Base-by-base conservation (phyloP, 2,113 vertebrate genomes). In the Cyanocitta stelleri region DNA sequence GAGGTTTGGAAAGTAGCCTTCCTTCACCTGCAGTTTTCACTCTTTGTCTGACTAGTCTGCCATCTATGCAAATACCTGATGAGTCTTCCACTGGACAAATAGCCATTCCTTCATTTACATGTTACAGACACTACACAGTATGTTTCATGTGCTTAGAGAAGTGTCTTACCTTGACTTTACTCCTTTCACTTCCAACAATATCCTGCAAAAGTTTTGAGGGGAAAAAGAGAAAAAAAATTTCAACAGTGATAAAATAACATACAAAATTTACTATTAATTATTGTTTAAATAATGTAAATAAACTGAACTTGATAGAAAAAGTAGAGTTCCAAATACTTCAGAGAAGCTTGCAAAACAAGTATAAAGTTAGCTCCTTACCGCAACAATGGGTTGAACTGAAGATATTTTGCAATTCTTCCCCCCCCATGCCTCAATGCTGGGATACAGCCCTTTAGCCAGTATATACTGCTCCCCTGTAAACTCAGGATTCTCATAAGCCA, bases 381-480 rank as follows among this genome's bases (percentile, higher is more conserved):
- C 97, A 94, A 98, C 87, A 39, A 99, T 98, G 9, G 99, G 99
- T 79, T 99, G 99, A 86, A 99, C 96, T 78, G 99, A 99, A 44
- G 98, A 98, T 83, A 99, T 98, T 93, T 97, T 99, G 96, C 61
- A 98, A 72, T 97, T 98, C 72, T 94, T 97, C 32, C 98, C 98
- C 44, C 99, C 99, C 99, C 99, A 99, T 91, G 99, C 98, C 80
- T 99, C 98, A 8, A 97, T 98, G 87, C 75, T 97, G 56, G 98
- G 94, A 37, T 99, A 99, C 12, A 99, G 95, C 89, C 99, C 99
- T 97, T 99, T 99, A 95, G 99, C 98, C 93, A 99, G 96, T 59
- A 99, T 71, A 21, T 99, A 99, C 63, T 99, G 97, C 85, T 99
- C 98, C 39, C 99, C 99, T 1, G 98, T 98, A 96, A 99, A 99